Evolutionary conservation across 2,113 vertebrate species (phyloP).

Genomic region (Synodontis membranacea): DNA sequence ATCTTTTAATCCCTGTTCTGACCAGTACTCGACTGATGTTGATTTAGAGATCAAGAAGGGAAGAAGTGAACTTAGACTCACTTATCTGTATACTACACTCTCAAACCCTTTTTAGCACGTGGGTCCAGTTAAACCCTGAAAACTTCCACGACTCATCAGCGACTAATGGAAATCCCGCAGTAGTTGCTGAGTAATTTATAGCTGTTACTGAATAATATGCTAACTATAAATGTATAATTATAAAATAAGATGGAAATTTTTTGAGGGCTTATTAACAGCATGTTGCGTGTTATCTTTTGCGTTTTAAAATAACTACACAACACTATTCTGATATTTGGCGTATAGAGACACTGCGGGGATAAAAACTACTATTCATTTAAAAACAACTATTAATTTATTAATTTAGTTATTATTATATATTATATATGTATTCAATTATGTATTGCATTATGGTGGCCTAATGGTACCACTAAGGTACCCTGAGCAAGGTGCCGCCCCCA

Average conservation of each 20-base stretch:
- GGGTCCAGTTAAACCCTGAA: neutral
- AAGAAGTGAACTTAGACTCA: neutral
- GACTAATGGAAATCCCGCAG: neutral
- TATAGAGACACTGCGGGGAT: too few species aligned
- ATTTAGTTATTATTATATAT: too few species aligned
- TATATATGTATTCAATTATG: too few species aligned
- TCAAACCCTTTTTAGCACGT: neutral
- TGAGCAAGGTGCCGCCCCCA: too few species aligned
- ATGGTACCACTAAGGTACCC: too few species aligned
- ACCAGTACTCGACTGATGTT: constrained; percentile 13
- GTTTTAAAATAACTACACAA: neutral
- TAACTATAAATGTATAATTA: too few species aligned
- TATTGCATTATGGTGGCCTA: too few species aligned
- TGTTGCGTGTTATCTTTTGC: neutral
- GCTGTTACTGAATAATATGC: neutral
- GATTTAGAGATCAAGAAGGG: constrained; percentile 32
- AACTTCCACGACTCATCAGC: neutral
- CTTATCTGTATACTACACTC: neutral
- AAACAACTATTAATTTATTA: too few species aligned
- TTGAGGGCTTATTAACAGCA: neutral
- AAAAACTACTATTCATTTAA: too few species aligned
- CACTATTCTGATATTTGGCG: neutral
- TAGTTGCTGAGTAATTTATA: neutral
- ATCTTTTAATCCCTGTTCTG: constrained; percentile 61
- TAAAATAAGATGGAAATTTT: neutral